These are phyloP conservation scores for Lordiphosa andalusiaca DNA, from an alignment of 2,888 invertebrate species.

Conservation along the genomic window DNA sequence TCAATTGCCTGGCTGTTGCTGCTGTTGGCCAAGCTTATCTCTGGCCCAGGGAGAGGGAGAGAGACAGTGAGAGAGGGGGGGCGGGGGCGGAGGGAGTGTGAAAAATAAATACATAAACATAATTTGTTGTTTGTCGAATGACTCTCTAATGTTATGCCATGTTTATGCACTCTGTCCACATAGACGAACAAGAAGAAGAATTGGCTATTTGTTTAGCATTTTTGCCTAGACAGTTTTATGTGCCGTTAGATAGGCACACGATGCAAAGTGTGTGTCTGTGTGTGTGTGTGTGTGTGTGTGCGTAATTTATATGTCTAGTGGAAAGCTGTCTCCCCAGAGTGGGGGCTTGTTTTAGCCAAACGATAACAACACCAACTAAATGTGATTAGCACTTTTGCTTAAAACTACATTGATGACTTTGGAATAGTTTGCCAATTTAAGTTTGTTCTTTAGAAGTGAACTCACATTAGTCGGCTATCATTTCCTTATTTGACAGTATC, in stretches of 20 bases:
- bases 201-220: slow-evolving; percentile 60
- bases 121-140: slow-evolving; percentile 38
- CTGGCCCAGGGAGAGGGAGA: slow-evolving; percentile 11
- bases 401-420: neutral
- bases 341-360: slow-evolving; percentile 29
- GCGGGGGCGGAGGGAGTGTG: slow-evolving; percentile 20
- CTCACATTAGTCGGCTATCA: too few relatives aligned
- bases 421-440: too few relatives aligned
- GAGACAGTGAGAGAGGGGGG: too few relatives aligned
- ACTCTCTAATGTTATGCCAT: slow-evolving; percentile 52
- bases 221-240: slow-evolving; percentile 63
- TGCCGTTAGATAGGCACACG: slow-evolving; percentile 38
- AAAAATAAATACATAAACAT: slow-evolving; percentile 54
- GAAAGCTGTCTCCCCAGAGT: neutral
- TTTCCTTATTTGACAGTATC: too few relatives aligned
- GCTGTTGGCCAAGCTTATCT: slow-evolving; percentile 21
- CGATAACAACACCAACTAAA: slow-evolving; percentile 40
- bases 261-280: slow-evolving; percentile 30
- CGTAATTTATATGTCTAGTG: slow-evolving; percentile 62
- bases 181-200: neutral
- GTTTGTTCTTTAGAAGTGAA: too few relatives aligned
- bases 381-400: slow-evolving; percentile 43
- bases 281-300: slow-evolving; percentile 34
- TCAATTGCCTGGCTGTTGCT: slow-evolving; percentile 16
- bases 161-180: slow-evolving; percentile 48